A percentile compares a stretch with the other conserved stretches of the same genome.
These are phyloP conservation scores for Accipiter virgatus DNA, from an alignment of 2,113 vertebrate genomes.

Conservation along the genomic window DNA sequence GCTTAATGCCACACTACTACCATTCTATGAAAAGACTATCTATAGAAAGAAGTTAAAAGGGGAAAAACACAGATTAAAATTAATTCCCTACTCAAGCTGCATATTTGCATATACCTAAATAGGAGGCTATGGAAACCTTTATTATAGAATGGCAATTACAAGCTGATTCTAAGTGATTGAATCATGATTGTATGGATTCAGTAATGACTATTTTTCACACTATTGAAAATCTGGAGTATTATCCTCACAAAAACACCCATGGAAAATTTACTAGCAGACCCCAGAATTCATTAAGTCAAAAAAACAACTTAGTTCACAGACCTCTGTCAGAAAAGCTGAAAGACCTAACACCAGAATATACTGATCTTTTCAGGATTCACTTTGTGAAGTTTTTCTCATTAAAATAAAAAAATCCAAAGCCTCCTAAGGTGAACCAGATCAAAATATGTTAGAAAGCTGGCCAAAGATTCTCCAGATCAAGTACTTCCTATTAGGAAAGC, in stretches of 20 bases:
- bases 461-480: background rate
- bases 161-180: background rate
- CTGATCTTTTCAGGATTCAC: background rate
- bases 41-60: background rate
- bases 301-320: background rate
- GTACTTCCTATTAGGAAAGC: background rate
- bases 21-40: background rate
- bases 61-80: background rate
- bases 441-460: background rate
- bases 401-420: background rate
- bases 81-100: background rate
- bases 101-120: background rate
- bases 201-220: background rate
- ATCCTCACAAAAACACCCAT: accelerated
- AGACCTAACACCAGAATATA: background rate
- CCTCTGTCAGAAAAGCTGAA: background rate
- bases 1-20: background rate
- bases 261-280: background rate
- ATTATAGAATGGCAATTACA: background rate
- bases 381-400: background rate
- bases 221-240: background rate
- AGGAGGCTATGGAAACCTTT: background rate
- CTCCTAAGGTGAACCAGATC: background rate
- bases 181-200: background rate
- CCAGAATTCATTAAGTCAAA: background rate